These are phyloP conservation scores for Odobenus rosmarus DNA, from an alignment of 2,113 vertebrate species.

Conservation along the genomic window DNA sequence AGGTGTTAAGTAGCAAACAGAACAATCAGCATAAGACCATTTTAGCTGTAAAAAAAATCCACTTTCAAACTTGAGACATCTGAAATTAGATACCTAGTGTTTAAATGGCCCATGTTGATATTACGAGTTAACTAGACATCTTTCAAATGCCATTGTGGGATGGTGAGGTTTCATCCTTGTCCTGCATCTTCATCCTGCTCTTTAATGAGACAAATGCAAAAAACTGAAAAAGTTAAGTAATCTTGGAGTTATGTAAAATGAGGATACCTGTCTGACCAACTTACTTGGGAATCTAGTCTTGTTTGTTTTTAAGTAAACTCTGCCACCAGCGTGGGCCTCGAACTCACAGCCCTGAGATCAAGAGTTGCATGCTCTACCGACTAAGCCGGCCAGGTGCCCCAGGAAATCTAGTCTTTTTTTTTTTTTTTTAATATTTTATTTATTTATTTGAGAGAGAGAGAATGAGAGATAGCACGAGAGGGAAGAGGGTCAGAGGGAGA, in stretches of 20 bases:
- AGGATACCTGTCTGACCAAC: not conserved
- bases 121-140: not conserved
- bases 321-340: not conserved
- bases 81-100: constrained; percentile 4
- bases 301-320: not conserved
- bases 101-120: not conserved
- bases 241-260: not conserved
- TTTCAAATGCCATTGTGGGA: not conserved
- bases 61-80: constrained; percentile 19
- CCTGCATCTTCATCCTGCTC: not conserved
- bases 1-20: constrained; percentile 5
- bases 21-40: not conserved
- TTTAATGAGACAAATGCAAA: not conserved
- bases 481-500: too few species aligned
- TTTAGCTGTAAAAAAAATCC: not conserved
- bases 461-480: too few species aligned
- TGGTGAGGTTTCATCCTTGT: not conserved
- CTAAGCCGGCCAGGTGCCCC: not conserved
- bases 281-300: not conserved
- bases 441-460: too few species aligned
- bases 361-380: not conserved
- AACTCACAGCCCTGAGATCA: not conserved
- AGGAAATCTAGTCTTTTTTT: not conserved
- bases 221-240: not conserved
- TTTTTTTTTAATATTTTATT: too few species aligned